Percentiles rank a stretch among this genome's conserved stretches.
Conservation (phyloP, 2,797 vertebrate genomes). For the Pempheris klunzingeri region DNA sequence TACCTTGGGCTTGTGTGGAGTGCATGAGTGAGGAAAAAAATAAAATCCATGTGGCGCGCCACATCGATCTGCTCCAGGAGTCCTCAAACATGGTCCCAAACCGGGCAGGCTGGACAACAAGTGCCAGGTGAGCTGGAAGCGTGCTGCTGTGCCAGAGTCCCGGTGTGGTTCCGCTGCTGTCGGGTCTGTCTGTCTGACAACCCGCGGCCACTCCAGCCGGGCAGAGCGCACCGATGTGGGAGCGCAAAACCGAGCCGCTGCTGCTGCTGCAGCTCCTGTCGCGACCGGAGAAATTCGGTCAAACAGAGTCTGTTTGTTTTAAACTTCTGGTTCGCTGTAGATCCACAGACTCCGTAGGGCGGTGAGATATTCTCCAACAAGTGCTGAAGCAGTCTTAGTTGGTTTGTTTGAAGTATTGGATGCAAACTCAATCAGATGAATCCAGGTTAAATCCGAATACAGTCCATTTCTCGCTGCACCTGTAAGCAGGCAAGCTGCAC, state of each 20-base stretch:
- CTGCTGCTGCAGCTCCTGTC: slow-evolving; percentile 20
- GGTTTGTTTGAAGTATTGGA: slow-evolving; percentile 19
- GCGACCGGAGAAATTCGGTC: slow-evolving; percentile 28
- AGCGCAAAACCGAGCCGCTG: slow-evolving; percentile 31
- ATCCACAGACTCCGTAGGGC: slow-evolving; percentile 19
- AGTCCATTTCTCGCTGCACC: slow-evolving; percentile 56
- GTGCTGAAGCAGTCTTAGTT: slow-evolving; percentile 1
- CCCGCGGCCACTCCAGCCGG: slow-evolving; percentile 30
- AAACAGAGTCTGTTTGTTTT: slow-evolving; percentile 19
- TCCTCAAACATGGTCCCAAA: slow-evolving; percentile 75
- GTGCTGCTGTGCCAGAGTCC: slow-evolving; percentile 60
- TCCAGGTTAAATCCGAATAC: slow-evolving; percentile 61
- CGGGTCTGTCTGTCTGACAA: slow-evolving; percentile 3
- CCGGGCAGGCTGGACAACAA: slow-evolving; percentile 71
- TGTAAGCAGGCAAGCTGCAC: slow-evolving; percentile 54
- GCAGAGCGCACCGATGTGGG: slow-evolving; percentile 52
- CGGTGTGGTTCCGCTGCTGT: slow-evolving; percentile 36
- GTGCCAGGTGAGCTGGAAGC: slow-evolving; percentile 72
- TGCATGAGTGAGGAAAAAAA: slow-evolving; percentile 76
- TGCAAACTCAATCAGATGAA: slow-evolving; percentile 55
- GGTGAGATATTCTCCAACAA: background rate
- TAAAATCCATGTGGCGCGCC: slow-evolving; percentile 86
- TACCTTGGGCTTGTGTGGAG: slow-evolving; percentile 84
- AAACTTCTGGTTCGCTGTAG: slow-evolving; percentile 21
- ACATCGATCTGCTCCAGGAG: slow-evolving; percentile 72